Base-by-base conservation (phyloP, 2,113 vertebrate species). In the Podocnemis expansa region DNA sequence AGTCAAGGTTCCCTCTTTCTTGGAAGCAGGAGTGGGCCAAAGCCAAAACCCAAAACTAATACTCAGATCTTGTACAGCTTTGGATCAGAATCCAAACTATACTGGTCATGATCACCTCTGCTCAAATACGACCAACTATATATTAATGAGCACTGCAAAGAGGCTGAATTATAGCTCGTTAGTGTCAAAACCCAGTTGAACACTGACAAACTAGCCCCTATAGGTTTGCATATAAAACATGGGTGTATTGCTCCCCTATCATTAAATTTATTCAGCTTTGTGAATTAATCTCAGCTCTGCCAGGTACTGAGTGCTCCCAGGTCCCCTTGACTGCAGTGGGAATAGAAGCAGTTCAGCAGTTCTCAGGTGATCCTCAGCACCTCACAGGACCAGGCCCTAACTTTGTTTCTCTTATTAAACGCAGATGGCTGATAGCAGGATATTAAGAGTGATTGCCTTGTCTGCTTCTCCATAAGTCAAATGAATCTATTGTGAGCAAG, bases 381-480 rank as follows among this genome's bases (percentile, higher is more conserved):
- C 27, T 43, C 8, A 41, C 7, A 81, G 56, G 78, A 51, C 45
- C 5, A 84, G 1, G 17, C 55, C 16, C 11, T 85, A 41, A 19
- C 3, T 49, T 75, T 51, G 14, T 43, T 73, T 79, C n/a, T 16
- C 22, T 47, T 21, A 56, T 9, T 22, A 85, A 85, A 41, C 0
- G 1, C 17, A 78, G 0, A 0, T 19, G n/a, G 22, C 60, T 79
- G 63, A 38, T 13, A 19, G 10, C 2, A 84, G 45, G 17, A 2
- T n/a, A 19, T 31, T 6, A 70, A 21, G 76, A 85, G 41, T 79
- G 88, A 25, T 22, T 17, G 45, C 56, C 5, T 16, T 0, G 1
- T 56, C 84, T 31, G 6, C 19, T 76, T 82, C 47, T 34, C 78
- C 79, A 75, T n/a, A 3, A 85, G 19, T 11, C 31, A 55, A 43